phyloP scores from a whole-genome alignment of 2,113 vertebrate species.

The Scytalopus superciliaris region DNA sequence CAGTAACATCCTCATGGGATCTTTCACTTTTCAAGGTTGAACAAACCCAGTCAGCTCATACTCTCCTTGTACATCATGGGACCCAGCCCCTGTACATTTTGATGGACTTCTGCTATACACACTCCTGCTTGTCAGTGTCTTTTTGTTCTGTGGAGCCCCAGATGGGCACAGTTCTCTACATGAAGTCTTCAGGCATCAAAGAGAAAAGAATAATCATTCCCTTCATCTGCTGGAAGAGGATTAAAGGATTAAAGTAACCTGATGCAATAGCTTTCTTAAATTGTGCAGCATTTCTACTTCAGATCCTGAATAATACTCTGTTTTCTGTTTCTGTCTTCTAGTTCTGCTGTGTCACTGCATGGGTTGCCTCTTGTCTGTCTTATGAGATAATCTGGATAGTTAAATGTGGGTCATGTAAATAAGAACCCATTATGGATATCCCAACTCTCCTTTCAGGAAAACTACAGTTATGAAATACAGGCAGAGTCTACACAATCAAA shows the following conservation, averaged over 20 bases:
- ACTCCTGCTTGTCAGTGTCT: neutral
- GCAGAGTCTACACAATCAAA: neutral
- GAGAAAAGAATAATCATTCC: neutral
- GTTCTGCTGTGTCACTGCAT: neutral
- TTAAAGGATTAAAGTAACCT: neutral
- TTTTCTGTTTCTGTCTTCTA: neutral
- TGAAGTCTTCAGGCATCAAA: neutral
- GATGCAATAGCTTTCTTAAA: neutral
- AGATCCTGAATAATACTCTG: neutral
- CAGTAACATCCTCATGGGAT: neutral
- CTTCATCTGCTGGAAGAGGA: neutral
- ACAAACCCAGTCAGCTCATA: neutral
- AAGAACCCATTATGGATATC: neutral
- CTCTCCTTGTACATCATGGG: neutral
- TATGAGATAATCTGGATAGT: neutral
- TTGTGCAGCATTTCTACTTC: neutral
- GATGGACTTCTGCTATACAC: neutral
- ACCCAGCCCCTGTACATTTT: rapidly evolving
- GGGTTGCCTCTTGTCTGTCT: neutral
- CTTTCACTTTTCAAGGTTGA: neutral
- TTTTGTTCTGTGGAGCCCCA: neutral
- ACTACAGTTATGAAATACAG: neutral
- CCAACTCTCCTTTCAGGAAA: neutral
- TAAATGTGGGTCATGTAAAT: neutral
- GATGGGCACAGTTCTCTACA: neutral